phyloP scores from a whole-genome alignment of 1,140 invertebrate genomes.

The Drosophila rufa region DNA sequence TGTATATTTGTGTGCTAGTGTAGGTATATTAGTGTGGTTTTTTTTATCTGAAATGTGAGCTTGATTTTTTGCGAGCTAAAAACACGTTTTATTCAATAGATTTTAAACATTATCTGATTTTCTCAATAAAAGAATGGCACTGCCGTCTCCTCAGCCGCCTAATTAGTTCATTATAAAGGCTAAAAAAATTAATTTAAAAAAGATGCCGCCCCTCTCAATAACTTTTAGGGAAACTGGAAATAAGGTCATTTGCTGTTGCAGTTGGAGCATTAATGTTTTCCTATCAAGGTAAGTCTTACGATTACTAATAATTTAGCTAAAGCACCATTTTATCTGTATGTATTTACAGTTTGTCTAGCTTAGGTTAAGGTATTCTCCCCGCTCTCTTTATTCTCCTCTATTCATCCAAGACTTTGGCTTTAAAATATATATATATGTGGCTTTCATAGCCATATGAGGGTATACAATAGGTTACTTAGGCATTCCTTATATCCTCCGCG shows the following conservation, averaged over 20 bases:
- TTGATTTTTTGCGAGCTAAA: slow-evolving; percentile 47
- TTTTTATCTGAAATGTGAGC: slow-evolving; percentile 43
- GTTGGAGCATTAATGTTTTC: slow-evolving; percentile 42
- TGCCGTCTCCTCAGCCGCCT: background rate
- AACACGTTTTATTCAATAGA: slow-evolving; percentile 42
- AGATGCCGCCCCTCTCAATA: slow-evolving; percentile 13
- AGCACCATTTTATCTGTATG: slow-evolving; percentile 78
- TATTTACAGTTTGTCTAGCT: slow-evolving; percentile 75
- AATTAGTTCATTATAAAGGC: slow-evolving; percentile 21
- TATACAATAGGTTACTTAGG: background rate
- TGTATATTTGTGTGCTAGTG: slow-evolving; percentile 25
- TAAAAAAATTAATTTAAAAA: slow-evolving; percentile 56
- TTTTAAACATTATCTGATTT: slow-evolving; percentile 33
- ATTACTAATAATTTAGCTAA: slow-evolving; percentile 84
- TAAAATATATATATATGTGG: slow-evolving; percentile 49
- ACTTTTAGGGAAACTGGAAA: slow-evolving; percentile 35
- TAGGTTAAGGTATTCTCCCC: slow-evolving; percentile 52
- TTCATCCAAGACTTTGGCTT: slow-evolving; percentile 22
- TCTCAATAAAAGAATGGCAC: slow-evolving; percentile 28
- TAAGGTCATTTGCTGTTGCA: slow-evolving; percentile 31
- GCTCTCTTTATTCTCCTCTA: background rate
- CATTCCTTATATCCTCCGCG: slow-evolving; percentile 1
- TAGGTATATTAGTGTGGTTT: slow-evolving; percentile 31
- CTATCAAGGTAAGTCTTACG: slow-evolving; percentile 65
- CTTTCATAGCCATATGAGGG: background rate